Base-by-base conservation (phyloP, 2,888 invertebrate genomes). In the Chymomyza caudatula region DNA sequence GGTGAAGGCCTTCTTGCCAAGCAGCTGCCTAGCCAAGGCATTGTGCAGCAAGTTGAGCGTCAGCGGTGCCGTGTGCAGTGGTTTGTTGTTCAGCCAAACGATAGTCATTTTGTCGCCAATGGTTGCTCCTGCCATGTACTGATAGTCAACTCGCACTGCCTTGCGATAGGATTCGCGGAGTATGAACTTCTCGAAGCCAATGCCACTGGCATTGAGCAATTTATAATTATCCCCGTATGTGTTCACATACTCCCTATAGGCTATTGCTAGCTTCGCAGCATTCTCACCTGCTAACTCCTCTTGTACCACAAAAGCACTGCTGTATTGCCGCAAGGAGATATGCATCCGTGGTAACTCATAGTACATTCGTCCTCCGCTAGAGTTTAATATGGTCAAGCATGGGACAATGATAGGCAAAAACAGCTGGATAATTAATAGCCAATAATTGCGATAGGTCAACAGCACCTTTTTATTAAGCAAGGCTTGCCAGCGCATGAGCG, bases 81-180 rank as follows among this genome's bases (percentile, higher is more conserved):
- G 94, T 82, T 95, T 94, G 85, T 95, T 95, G 81, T 95, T 96
- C 90, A 95, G 95, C 92, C 94, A 94, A 0, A 93, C 94, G 0
- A 91, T 93, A 0, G 92, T 91, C 2, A 75, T 58, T 2, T 89
- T 20, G 5, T 51, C 2, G 51, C 19, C 89, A 1, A 88, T 77
- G 0, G 92, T 91, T 0, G 93, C 92, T 0, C 93, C 94, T 0
- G 91, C 91, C 55, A 94, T 85, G 67, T 93, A 90, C 5, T 87
- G 85, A 66, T 90, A 89, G 11, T 92, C 91, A 0, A 85, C 13
- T 3, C 23, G 20, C 0, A 47, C 17, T 2, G 8, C 6, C 1
- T 54, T 75, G 0, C 60, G 6, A 11, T 60, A 17, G 0, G 75
- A 73, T 20, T 64, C 15, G 0, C 57, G 4, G 3, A 86, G 8